A percentile compares a stretch with the other conserved stretches of the same genome.
Evolutionary conservation across 2,888 invertebrate species (phyloP).

Genomic region (Athripsodes cinereus): DNA sequence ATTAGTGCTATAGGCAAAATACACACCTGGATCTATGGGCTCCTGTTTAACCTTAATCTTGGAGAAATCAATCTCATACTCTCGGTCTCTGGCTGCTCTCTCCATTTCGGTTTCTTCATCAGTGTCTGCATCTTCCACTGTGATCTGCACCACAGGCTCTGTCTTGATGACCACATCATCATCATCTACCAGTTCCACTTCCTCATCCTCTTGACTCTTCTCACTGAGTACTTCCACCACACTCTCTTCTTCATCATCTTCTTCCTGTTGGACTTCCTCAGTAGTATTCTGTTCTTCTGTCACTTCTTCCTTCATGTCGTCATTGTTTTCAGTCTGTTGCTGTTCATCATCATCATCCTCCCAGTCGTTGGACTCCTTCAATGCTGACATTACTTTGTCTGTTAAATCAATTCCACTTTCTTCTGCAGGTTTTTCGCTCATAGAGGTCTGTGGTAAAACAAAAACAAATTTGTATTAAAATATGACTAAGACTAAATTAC

Average conservation of each 20-base stretch:
- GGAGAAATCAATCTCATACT: slow-evolving; percentile 37
- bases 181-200: slow-evolving; percentile 44
- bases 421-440: too few relatives aligned
- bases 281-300: slow-evolving; percentile 38
- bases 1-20: too few relatives aligned
- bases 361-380: too few relatives aligned
- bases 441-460: too few relatives aligned
- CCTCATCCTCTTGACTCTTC: slow-evolving; percentile 31
- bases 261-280: slow-evolving; percentile 37
- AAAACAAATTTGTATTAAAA: too few relatives aligned
- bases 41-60: slow-evolving; percentile 64
- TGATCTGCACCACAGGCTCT: slow-evolving; percentile 58
- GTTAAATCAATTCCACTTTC: too few relatives aligned
- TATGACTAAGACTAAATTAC: too few relatives aligned
- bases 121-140: slow-evolving; percentile 59
- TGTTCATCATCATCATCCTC: slow-evolving; percentile 25
- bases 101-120: slow-evolving; percentile 46
- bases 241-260: slow-evolving; percentile 39
- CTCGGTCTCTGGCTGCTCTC: slow-evolving; percentile 36
- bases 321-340: slow-evolving; percentile 28
- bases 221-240: slow-evolving; percentile 40
- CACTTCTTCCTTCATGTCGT: slow-evolving; percentile 27
- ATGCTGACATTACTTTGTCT: too few relatives aligned
- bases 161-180: slow-evolving; percentile 66
- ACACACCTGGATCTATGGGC: slow-evolving; percentile 57